Base-by-base conservation (phyloP, 2,797 vertebrate species). In the Babyrousa celebensis region DNA sequence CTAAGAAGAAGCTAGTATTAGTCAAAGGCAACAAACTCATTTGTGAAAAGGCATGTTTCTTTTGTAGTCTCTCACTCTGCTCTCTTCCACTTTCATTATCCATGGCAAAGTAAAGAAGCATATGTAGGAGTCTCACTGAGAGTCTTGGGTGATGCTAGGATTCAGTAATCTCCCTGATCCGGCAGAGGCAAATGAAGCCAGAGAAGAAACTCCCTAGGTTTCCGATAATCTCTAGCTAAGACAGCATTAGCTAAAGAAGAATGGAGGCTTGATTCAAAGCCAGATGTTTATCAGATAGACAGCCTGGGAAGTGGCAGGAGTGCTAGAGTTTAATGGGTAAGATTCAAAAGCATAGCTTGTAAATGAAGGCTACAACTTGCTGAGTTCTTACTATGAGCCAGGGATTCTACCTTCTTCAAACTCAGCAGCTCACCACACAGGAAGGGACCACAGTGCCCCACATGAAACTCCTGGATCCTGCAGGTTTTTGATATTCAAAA, bases 31-130 rank as follows among this genome's bases (percentile, higher is more conserved):
- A 87, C 54, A 65, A 97, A 96, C 93, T 62, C 15, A 87, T 93
- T 97, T 98, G 90, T 27, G 32, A 72, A 95, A 96, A 74, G 1
- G 32, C 56, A 89, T 85, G 40, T 93, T 74, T 95, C 78, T 96
- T 93, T 78, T 96, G 91, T 60, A 92, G 78, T 96, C 82, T 70
- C 79, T 29, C 15, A 88, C 95, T 93, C 36, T 96, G 58, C 32
- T 94, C 1, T 94, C 58, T 87, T 12, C 89, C n/a, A 40, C 48
- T 97, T 98, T 84, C 93, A 93, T 95, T 95, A 89, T 93, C 86
- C 83, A 89, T 65, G 95, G 58, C 21, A 95, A 97, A 94, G 15
- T 10, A 52, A 92, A 85, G 58, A 62, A 95, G 78, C 86, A 96
- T 91, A 95, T 70, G 52, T 93, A 62, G 60, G 94, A 97, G 62